phyloP scores from a whole-genome alignment of 2,113 vertebrate genomes.

The Lamprologus tigripictilis region DNA sequence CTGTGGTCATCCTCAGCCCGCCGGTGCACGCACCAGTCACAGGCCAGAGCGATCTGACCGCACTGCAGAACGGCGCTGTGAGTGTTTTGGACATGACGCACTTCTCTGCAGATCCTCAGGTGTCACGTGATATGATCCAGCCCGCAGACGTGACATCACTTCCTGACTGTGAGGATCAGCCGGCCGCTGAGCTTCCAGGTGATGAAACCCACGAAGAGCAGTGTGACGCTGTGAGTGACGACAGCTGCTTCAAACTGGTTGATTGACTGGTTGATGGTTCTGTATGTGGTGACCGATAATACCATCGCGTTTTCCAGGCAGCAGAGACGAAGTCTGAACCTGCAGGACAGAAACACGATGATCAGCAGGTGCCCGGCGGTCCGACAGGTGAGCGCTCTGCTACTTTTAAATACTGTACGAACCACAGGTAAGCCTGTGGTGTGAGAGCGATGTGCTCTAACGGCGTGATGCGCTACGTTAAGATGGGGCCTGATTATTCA shows the following conservation, averaged over 20 bases:
- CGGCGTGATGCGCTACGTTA: not conserved
- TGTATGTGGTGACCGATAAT: not conserved
- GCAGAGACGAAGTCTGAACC: not conserved
- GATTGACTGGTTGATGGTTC: not conserved
- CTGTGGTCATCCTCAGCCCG: conserved; percentile 19
- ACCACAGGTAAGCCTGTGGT: not conserved
- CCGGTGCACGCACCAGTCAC: not conserved
- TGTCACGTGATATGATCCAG: not conserved
- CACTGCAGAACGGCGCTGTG: not conserved
- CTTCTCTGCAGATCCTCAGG: not conserved
- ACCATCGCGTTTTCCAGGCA: not conserved
- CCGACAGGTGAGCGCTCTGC: not conserved
- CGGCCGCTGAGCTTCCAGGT: not conserved
- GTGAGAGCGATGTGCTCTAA: not conserved
- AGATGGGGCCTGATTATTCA: not conserved
- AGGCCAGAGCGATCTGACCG: not conserved
- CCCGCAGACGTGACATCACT: not conserved
- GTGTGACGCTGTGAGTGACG: not conserved
- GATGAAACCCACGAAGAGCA: not conserved
- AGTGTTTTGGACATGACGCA: not conserved
- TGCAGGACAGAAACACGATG: not conserved
- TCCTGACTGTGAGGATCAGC: not conserved
- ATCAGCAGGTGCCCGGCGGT: not conserved
- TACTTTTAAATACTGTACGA: not conserved
- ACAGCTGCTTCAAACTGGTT: not conserved